A percentile compares a stretch with the other conserved stretches of the same genome.
Conservation (phyloP, 2,113 vertebrate species). For the Aplodontia rufa region DNA sequence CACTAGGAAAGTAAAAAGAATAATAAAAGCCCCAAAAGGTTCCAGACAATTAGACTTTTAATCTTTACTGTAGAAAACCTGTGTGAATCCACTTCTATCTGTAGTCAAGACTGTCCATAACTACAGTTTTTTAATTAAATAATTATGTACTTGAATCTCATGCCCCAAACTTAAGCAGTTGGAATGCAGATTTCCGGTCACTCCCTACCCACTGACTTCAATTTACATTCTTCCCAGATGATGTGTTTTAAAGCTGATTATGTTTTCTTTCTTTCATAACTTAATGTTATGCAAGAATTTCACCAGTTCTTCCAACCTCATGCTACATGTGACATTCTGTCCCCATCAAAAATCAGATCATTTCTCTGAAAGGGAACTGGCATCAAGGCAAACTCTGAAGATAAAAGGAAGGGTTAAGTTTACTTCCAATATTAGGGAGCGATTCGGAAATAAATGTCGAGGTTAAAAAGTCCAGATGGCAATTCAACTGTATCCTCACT, state of each 20-base stretch:
- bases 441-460: slow-evolving; percentile 89
- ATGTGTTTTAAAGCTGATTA: slow-evolving; percentile 75
- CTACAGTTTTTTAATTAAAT: slow-evolving; percentile 47
- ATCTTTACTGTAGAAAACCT: background rate
- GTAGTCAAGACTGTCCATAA: slow-evolving; percentile 23
- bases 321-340: slow-evolving; percentile 77
- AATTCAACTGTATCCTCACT: slow-evolving; percentile 89
- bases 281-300: slow-evolving; percentile 75
- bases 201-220: slow-evolving; percentile 60
- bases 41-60: background rate
- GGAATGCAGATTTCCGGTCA: slow-evolving; percentile 60
- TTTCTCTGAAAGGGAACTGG: slow-evolving; percentile 81
- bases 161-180: slow-evolving; percentile 56
- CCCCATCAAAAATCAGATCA: slow-evolving; percentile 78
- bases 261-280: slow-evolving; percentile 81
- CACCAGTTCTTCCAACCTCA: slow-evolving; percentile 61
- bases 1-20: background rate
- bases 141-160: slow-evolving; percentile 68
- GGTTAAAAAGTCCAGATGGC: slow-evolving; percentile 93
- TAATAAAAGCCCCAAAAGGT: background rate
- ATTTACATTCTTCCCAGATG: slow-evolving; percentile 74
- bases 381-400: slow-evolving; percentile 79
- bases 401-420: slow-evolving; percentile 90
- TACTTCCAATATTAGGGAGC: slow-evolving; percentile 85
- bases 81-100: background rate